These are phyloP conservation scores for Myotis daubentonii DNA, from an alignment of 2,797 vertebrate species.

Conservation along the genomic window DNA sequence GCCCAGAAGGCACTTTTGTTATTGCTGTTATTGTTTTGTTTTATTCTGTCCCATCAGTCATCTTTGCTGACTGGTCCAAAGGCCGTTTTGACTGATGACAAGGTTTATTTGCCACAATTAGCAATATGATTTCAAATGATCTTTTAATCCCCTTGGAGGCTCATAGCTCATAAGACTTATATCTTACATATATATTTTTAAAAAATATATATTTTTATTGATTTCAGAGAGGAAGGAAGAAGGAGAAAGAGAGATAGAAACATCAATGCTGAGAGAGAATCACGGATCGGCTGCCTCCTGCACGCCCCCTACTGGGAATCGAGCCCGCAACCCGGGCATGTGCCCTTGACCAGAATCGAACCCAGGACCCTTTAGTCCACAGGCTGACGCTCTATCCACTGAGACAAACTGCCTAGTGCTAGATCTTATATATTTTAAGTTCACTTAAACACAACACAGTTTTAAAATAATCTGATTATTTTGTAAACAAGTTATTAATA, in stretches of 20 bases:
- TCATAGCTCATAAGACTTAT: background rate
- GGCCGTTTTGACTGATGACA: background rate
- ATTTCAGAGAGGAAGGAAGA: no score
- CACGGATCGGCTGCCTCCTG: no score
- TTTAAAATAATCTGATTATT: background rate
- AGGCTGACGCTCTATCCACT: no score
- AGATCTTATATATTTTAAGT: background rate
- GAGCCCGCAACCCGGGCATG: no score
- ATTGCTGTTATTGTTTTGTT: background rate
- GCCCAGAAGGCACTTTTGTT: background rate
- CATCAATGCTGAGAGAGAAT: no score
- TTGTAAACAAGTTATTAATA: background rate
- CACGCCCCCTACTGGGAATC: no score
- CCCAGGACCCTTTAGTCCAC: no score
- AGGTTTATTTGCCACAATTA: constrained; percentile 9
- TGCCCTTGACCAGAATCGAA: no score
- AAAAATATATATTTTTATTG: no score
- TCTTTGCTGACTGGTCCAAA: background rate
- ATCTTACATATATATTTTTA: background rate
- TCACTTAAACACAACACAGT: background rate
- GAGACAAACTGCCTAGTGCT: no score
- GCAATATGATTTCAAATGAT: background rate
- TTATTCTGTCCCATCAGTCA: background rate
- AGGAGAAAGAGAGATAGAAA: no score
- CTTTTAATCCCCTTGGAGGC: background rate